A percentile compares a stretch with the other conserved stretches of the same genome.
Conservation (phyloP, 2,888 invertebrate genomes). For the Clunio marinus region DNA sequence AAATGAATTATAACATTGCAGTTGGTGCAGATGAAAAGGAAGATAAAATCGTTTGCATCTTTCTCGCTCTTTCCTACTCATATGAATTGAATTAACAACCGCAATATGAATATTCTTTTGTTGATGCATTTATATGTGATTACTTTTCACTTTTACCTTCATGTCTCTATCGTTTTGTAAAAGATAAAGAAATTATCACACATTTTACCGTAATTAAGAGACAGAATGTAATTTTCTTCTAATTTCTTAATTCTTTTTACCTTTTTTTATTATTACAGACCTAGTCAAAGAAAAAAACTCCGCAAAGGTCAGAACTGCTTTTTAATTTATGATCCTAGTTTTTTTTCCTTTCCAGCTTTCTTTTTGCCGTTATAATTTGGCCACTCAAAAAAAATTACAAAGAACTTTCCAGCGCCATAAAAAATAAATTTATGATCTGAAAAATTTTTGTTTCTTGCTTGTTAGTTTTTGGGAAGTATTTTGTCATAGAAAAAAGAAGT, state of each 20-base stretch:
- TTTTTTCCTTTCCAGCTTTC: no score
- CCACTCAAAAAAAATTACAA: not conserved
- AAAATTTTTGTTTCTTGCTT: no score
- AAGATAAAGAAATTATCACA: no score
- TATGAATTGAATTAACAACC: not conserved
- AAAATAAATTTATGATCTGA: constrained; percentile 11
- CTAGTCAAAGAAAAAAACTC: no score
- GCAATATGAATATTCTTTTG: not conserved
- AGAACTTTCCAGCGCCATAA: not conserved
- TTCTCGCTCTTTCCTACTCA: not conserved
- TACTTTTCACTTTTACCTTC: no score
- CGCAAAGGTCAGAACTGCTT: not conserved
- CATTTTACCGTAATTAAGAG: constrained; percentile 17
- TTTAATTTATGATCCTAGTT: constrained; percentile 1
- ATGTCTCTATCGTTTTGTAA: no score
- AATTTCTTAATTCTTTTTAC: constrained; percentile 15
- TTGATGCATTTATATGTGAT: not conserved
- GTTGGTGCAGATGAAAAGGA: not conserved
- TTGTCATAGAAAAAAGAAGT: not conserved
- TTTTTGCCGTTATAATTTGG: constrained; percentile 17
- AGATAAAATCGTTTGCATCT: not conserved
- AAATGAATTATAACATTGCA: not conserved
- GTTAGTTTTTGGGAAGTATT: not conserved
- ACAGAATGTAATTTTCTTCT: not conserved
- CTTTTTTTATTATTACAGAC: not conserved